These are phyloP conservation scores for Montipora sp. DNA, from an alignment of 64 coral and sea anemone genomes.

Conservation along the genomic window DNA sequence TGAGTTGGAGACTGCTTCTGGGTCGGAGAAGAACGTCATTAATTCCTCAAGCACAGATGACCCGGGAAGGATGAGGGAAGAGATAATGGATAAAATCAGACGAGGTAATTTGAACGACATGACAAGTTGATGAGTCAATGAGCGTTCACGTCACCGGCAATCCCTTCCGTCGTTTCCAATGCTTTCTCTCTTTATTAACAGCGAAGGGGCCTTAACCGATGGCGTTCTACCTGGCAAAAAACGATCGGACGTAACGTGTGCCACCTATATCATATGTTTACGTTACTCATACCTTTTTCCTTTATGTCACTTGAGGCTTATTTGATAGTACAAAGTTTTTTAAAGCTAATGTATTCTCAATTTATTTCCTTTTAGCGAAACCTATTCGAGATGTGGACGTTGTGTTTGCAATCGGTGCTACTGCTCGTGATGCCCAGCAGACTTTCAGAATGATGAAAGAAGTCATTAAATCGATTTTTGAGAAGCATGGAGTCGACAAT, in stretches of 20 bases:
- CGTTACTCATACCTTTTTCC: too few species aligned
- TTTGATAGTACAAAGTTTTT: too few species aligned
- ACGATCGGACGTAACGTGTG: too few species aligned
- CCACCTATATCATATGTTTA: too few species aligned
- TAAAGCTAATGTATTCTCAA: neutral
- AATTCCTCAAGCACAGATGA: conserved; percentile 45
- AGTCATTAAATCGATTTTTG: conserved; percentile 68
- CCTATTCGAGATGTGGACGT: conserved; percentile 68
- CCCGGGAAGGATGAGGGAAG: conserved; percentile 46
- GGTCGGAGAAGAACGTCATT: conserved; percentile 47
- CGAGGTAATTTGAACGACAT: neutral
- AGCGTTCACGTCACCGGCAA: too few species aligned
- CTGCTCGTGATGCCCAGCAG: conserved; percentile 50
- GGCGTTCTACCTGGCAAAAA: too few species aligned
- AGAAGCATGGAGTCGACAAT: conserved; percentile 62
- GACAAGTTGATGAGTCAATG: neutral
- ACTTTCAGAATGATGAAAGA: conserved; percentile 77
- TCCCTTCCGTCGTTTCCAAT: too few species aligned
- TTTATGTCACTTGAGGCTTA: too few species aligned
- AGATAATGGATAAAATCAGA: conserved; percentile 55
- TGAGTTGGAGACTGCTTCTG: conserved; percentile 32
- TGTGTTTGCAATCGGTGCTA: conserved; percentile 79
- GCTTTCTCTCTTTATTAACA: too few species aligned
- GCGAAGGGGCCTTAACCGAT: too few species aligned
- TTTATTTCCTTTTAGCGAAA: conserved; percentile 34